Evolutionary conservation across 2,888 invertebrate genomes (phyloP), one percentile per base, ranked within the genome.

Genomic region (Salpingus planirostris): DNA sequence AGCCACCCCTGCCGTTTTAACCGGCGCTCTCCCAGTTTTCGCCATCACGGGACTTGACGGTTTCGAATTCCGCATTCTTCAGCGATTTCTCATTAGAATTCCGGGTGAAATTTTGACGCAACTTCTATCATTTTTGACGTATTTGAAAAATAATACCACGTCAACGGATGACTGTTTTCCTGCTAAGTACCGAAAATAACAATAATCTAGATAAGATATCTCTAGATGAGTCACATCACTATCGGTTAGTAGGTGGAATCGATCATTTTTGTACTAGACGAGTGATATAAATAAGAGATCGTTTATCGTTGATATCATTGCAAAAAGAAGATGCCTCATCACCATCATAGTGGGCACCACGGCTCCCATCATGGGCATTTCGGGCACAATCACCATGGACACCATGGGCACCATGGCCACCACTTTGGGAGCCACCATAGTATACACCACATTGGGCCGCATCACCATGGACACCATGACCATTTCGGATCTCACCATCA

Each of bases 341-440:
- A 21, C 8, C 21, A 21, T 8, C 21, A 8, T 26, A 10, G 26
- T 10, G 13, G 8, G 15, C 14, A 7, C 7, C 13, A 11, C 11
- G 10, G 21, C 4, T 12, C 12, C 5, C 21, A 11, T 7, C 11
- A 8, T 11, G 12, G 12, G 5, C 29, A 29, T 27, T n/a, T 8
- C 13, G 27, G 13, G n/a, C 13, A 12, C 13, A n/a, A 13, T 24
- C 22, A 23, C 12, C 21, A 28, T 18, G 28, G 18, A 11, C 21
- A n/a, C 21, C 21, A 18, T n/a, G 27, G 15, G 10, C 28, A 28
- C 21, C 21, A 11, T 29, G 15, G 13, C 11, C 6, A 10, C 6
- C 10, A 24, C 15, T 7, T 8, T 10, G 27, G 21, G 2, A 18
- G 27, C 1, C 21, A 21, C 21, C 21, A 21, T 21, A 8, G 21